Conservation (phyloP, 2,888 invertebrate genomes). For the Eudemis profundana region DNA sequence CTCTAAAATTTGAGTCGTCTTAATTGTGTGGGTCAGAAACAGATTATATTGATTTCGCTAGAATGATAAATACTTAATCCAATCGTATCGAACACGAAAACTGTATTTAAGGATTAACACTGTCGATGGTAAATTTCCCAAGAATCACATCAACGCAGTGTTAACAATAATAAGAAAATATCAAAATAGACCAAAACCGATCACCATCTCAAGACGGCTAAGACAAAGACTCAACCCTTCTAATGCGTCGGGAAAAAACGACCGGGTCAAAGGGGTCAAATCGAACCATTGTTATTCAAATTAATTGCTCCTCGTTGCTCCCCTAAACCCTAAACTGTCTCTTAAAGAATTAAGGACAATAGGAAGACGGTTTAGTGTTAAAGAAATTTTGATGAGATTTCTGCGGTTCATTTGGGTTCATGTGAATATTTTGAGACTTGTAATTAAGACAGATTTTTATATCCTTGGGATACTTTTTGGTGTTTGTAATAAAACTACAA, state of each 20-base stretch:
- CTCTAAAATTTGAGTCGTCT: no score
- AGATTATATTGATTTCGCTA: no score
- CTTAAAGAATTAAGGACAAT: conserved; percentile 40
- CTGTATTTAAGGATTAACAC: no score
- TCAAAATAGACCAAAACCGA: conserved; percentile 30
- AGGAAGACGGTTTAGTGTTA: conserved; percentile 27
- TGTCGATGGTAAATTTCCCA: no score
- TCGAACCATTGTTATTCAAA: conserved; percentile 63
- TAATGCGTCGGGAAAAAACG: conserved; percentile 47
- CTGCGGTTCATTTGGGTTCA: conserved; percentile 22
- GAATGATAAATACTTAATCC: no score
- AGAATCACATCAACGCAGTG: background rate
- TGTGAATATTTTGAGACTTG: conserved; percentile 16
- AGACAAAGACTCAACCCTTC: conserved; percentile 41
- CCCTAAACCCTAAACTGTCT: conserved; percentile 33
- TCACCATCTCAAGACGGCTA: conserved; percentile 42
- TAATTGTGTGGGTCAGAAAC: no score
- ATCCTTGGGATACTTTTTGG: background rate
- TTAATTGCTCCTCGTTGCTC: conserved; percentile 60
- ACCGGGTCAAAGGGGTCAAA: conserved; percentile 47
- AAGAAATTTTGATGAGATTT: conserved; percentile 22
- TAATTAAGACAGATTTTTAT: background rate
- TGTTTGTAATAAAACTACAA: background rate
- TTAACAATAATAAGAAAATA: background rate
- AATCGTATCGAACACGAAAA: no score